Percentiles rank a stretch among this genome's conserved stretches.
Conservation (phyloP, 2,888 invertebrate genomes). For the Oscheius sp. region DNA sequence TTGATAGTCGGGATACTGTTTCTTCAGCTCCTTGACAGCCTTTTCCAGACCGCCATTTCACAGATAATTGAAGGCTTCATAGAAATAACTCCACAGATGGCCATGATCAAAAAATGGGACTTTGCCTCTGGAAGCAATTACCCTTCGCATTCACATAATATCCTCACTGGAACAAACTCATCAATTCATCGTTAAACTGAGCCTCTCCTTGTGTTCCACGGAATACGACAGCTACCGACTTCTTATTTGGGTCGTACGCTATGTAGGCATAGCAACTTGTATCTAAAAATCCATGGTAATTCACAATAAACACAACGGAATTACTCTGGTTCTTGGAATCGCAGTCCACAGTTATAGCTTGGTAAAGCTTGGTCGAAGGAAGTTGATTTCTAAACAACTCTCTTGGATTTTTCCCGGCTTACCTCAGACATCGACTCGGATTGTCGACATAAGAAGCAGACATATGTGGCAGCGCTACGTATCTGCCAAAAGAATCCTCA, state of each 20-base stretch:
- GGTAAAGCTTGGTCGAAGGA: too few relatives aligned
- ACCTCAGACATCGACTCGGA: constrained; percentile 52
- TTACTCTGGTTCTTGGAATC: too few relatives aligned
- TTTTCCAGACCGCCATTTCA: constrained; percentile 48
- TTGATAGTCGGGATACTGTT: constrained; percentile 48
- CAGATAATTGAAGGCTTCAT: constrained; percentile 49
- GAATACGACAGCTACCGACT: constrained; percentile 42
- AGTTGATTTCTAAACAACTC: too few relatives aligned
- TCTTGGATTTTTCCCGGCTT: neutral
- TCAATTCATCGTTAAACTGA: constrained; percentile 39
- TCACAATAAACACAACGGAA: neutral
- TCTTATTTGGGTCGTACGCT: constrained; percentile 33
- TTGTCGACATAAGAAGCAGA: constrained; percentile 51
- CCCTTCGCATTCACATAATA: neutral
- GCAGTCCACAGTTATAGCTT: too few relatives aligned
- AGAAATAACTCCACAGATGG: constrained; percentile 53
- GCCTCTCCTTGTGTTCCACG: constrained; percentile 39
- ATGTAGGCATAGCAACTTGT: constrained; percentile 40
- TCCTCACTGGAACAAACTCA: constrained; percentile 34
- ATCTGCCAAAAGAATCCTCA: constrained; percentile 48
- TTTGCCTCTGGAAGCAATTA: constrained; percentile 11
- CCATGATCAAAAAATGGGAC: constrained; percentile 43
- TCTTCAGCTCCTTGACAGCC: constrained; percentile 37
- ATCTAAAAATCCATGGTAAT: constrained; percentile 5
- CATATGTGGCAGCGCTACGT: constrained; percentile 46